A percentile compares a stretch with the other conserved stretches of the same genome.
phyloP scores from a whole-genome alignment of 2,888 invertebrate genomes.

The Drosophila cognata region DNA sequence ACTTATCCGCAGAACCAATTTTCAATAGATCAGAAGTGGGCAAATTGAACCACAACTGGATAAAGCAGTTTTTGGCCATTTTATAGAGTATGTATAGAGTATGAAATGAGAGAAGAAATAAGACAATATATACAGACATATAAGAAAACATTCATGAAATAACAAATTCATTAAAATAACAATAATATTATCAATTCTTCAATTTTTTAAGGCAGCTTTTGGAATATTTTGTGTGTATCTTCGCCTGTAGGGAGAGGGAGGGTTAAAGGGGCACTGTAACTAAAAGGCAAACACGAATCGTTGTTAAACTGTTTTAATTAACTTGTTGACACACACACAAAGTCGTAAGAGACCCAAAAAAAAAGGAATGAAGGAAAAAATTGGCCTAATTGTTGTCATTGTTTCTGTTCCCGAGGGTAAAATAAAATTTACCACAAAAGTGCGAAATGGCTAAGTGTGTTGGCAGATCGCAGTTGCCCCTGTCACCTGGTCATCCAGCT shows the following conservation, averaged over 20 bases:
- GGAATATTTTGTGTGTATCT: not conserved
- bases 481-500: conserved; percentile 46
- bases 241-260: not conserved
- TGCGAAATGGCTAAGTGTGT: not conserved
- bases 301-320: conserved; percentile 76
- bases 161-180: not conserved
- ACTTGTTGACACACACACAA: conserved; percentile 74
- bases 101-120: not conserved
- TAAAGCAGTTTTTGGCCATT: not conserved
- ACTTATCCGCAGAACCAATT: not conserved
- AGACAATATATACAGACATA: not conserved
- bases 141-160: not conserved
- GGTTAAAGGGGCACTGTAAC: not conserved
- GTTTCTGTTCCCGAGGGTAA: conserved; percentile 52
- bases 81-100: not conserved
- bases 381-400: conserved; percentile 30
- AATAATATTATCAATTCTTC: conserved; percentile 5
- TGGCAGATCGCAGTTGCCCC: conserved; percentile 24
- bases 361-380: conserved; percentile 19
- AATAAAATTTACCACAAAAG: conserved; percentile 62
- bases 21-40: not conserved
- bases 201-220: not conserved
- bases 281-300: conserved; percentile 53
- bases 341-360: conserved; percentile 39
- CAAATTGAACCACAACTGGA: not conserved